These are phyloP conservation scores for Serripes groenlandicus DNA, from an alignment of 2,888 invertebrate species.

Conservation along the genomic window DNA sequence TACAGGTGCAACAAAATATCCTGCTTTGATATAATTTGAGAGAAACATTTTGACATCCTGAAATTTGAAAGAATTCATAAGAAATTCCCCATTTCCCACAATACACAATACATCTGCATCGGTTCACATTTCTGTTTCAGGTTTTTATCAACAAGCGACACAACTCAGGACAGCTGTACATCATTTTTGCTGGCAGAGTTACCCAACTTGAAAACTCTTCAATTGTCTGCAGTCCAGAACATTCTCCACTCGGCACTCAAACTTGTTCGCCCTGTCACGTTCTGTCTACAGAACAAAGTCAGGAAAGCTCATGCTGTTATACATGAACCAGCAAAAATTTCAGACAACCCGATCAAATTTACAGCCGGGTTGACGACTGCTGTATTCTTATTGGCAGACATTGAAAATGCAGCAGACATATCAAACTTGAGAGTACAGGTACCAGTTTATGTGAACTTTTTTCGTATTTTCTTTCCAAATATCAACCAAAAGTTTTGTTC, in stretches of 20 bases:
- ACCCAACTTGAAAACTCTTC: slow-evolving; percentile 75
- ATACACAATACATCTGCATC: too few relatives aligned
- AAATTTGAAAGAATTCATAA: too few relatives aligned
- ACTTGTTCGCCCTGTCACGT: slow-evolving; percentile 69
- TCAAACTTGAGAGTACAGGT: slow-evolving; percentile 93
- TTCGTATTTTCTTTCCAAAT: too few relatives aligned
- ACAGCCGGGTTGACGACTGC: slow-evolving; percentile 96
- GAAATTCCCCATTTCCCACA: too few relatives aligned
- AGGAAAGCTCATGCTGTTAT: slow-evolving; percentile 88
- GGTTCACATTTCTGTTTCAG: neutral
- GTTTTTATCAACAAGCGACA: slow-evolving; percentile 87
- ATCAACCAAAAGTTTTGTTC: too few relatives aligned
- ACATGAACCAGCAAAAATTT: slow-evolving; percentile 93
- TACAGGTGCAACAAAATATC: too few relatives aligned
- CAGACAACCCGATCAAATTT: slow-evolving; percentile 94
- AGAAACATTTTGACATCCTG: too few relatives aligned
- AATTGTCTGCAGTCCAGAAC: slow-evolving; percentile 75
- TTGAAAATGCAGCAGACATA: slow-evolving; percentile 92
- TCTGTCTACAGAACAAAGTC: slow-evolving; percentile 73
- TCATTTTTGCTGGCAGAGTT: slow-evolving; percentile 91
- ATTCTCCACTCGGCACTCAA: slow-evolving; percentile 78
- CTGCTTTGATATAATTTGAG: too few relatives aligned
- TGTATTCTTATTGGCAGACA: slow-evolving; percentile 94
- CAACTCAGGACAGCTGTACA: slow-evolving; percentile 93
- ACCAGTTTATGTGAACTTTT: too few relatives aligned